phyloP scores from a whole-genome alignment of 2,113 vertebrate species.

The rat (Rattus norvegicus) region DNA sequence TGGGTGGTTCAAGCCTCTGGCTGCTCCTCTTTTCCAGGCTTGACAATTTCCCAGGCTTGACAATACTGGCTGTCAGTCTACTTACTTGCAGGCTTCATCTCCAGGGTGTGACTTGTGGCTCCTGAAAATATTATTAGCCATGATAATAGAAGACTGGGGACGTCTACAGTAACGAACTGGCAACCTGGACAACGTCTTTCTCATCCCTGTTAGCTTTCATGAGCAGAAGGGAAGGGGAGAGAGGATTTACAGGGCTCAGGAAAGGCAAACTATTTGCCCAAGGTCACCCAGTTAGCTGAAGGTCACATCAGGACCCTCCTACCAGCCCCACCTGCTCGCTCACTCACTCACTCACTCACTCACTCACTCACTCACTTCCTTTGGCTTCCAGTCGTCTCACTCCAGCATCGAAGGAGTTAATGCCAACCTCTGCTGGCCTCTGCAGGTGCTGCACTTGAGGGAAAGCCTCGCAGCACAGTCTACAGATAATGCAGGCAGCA shows the following conservation, averaged over 20 bases:
- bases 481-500: conserved; percentile 42
- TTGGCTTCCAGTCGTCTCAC: background rate
- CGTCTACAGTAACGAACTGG: background rate
- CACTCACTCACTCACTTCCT: background rate
- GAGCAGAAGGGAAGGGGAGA: background rate
- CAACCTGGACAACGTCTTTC: background rate
- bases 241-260: background rate
- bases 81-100: background rate
- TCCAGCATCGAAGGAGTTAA: conserved; percentile 58
- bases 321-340: background rate
- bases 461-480: conserved; percentile 49
- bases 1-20: background rate
- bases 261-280: background rate
- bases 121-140: background rate
- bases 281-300: background rate
- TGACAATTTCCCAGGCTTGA: fast-evolving
- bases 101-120: background rate
- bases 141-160: background rate
- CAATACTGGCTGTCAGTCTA: background rate
- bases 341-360: too few relatives aligned
- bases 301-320: background rate
- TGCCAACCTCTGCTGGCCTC: conserved; percentile 38
- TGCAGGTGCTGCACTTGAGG: conserved; percentile 65
- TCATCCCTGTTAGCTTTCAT: background rate
- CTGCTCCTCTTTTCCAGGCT: background rate